Evolutionary conservation across 2,113 vertebrate genomes (phyloP).

Genomic region (Nicator chloris): DNA sequence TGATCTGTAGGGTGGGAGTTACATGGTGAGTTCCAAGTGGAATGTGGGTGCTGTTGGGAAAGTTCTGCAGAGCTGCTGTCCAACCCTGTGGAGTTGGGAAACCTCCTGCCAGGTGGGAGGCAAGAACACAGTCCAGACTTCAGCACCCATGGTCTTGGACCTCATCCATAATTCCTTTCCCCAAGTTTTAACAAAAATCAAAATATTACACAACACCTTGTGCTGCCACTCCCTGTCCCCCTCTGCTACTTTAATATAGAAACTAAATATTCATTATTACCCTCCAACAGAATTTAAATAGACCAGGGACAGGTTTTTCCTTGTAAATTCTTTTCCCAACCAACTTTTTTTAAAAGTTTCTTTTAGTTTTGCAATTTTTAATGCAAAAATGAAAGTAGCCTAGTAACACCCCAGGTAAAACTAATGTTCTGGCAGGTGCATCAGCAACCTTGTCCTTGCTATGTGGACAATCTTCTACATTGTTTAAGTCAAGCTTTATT

Average conservation of each 20-base stretch:
- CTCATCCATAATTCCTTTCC: background rate
- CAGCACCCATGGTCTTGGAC: background rate
- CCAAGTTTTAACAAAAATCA: background rate
- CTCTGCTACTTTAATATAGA: background rate
- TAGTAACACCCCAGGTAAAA: background rate
- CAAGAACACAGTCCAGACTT: background rate
- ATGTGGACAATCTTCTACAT: background rate
- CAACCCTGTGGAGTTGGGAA: rapidly evolving
- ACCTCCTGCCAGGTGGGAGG: background rate
- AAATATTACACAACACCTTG: background rate
- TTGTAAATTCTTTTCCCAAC: background rate
- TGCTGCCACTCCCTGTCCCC: rapidly evolving
- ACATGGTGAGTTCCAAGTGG: background rate
- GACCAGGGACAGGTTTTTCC: background rate
- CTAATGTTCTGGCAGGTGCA: background rate
- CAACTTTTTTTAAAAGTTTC: background rate
- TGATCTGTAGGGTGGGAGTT: background rate
- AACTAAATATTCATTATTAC: background rate
- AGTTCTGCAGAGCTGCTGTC: background rate
- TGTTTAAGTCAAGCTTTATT: background rate
- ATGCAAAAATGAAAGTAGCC: background rate
- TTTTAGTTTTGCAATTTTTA: background rate
- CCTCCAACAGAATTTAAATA: background rate
- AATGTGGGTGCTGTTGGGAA: background rate
- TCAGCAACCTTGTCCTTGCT: background rate